Percentiles rank a stretch among this genome's conserved stretches.
These are phyloP conservation scores for Tadarida brasiliensis DNA, from an alignment of 2,797 vertebrate genomes.

Conservation along the genomic window DNA sequence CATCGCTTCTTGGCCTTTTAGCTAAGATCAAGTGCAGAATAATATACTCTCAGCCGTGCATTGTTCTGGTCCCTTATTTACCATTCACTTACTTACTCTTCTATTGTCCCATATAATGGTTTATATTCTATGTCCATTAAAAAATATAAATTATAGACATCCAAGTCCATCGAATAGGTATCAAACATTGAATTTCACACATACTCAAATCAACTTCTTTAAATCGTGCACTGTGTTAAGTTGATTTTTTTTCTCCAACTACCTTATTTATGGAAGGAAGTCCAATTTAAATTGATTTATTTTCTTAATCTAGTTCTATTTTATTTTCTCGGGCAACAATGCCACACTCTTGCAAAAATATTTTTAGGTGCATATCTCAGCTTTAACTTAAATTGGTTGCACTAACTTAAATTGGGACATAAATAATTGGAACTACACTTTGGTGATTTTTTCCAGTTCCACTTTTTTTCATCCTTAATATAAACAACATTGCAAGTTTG, in stretches of 20 bases:
- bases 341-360: neutral
- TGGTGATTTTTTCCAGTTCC: neutral
- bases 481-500: neutral
- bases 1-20: neutral
- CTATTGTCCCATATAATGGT: neutral
- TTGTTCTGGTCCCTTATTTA: neutral
- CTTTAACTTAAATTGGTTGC: neutral
- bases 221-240: neutral
- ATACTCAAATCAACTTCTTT: neutral
- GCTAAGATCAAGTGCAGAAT: neutral
- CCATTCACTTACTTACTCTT: neutral
- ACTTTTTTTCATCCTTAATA: neutral
- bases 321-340: neutral
- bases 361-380: neutral
- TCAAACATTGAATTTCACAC: slow-evolving; percentile 9
- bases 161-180: neutral
- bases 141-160: neutral
- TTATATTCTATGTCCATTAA: neutral
- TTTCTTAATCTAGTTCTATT: slow-evolving; percentile 29
- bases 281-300: slow-evolving; percentile 56
- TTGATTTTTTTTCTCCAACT: neutral
- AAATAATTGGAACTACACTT: neutral
- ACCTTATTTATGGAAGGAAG: slow-evolving; percentile 11
- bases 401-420: neutral
- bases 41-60: neutral